Base-by-base conservation (phyloP, 2,113 vertebrate genomes). In the Apus apus region DNA sequence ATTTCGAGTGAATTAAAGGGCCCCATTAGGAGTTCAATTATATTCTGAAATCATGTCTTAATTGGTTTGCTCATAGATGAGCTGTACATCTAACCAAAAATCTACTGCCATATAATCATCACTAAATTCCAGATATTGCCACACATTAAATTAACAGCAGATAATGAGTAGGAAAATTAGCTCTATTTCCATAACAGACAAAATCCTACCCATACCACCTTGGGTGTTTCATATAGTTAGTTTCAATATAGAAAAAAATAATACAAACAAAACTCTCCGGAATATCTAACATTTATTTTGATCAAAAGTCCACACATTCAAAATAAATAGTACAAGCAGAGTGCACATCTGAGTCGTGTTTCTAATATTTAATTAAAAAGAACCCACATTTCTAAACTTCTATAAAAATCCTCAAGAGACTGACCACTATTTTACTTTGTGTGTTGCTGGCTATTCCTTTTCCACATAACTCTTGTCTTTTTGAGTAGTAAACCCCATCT, bases 11-110 rank as follows among this genome's bases (percentile, higher is more conserved):
- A 94, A 91, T 79, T 71, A 73, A 83, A 93, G 78, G 58, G 80
- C 4, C 71, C 92, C 93, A 94, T 93, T 84, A 97, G 78, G 65
- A 93, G 83, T 87, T 95, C 89, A 96, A 89, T 96, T 96, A 96
- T 85, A 64, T 81, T 89, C 90, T 87, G 93, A 94, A 94, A 93
- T 95, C 92, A 91, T n/a, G 87, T 56, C 89, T 95, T 97, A 96
- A 96, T 97, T 96, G 94, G 51, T 95, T 94, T 94, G 92, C 88
- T 95, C 91, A 91, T 67, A 85, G 88, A 92, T 21, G 71, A 88
- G 87, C 74, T 88, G 85, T 73, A 90, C 34, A 67, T 76, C 64
- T 87, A 92, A 94, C 92, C 87, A 95, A 96, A 97, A 91, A 73
- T 80, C 93, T 92, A 46, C 90, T 58, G 73, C 94, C 90, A 93